Conservation (phyloP, 1,140 invertebrate species). For the Drosophila eugracilis region DNA sequence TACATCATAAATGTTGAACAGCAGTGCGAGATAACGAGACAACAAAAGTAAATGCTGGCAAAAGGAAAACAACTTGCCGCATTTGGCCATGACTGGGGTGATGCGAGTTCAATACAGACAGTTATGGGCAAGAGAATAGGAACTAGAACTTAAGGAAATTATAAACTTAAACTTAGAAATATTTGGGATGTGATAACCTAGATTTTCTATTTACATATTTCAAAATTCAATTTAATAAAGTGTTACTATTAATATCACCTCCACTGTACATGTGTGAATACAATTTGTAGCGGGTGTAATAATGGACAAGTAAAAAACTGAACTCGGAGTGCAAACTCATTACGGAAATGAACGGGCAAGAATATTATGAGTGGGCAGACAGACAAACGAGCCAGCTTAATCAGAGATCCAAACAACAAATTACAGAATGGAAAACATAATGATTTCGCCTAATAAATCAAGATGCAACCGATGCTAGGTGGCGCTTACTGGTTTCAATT, state of each 20-base stretch:
- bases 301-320: conserved; percentile 7
- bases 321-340: conserved; percentile 43
- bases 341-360: conserved; percentile 51
- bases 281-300: conserved; percentile 42
- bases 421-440: conserved; percentile 27
- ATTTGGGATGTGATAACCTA: too few relatives aligned
- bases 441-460: conserved; percentile 39
- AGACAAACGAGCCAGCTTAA: conserved; percentile 11
- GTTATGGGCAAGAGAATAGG: not conserved
- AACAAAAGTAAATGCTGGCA: conserved; percentile 18
- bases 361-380: conserved; percentile 33
- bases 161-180: not conserved
- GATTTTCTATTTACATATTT: too few relatives aligned
- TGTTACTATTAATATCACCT: conserved; percentile 1
- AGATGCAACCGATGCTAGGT: conserved; percentile 46
- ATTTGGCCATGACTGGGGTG: conserved; percentile 56
- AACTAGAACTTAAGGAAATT: too few relatives aligned
- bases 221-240: not conserved
- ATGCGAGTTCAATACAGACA: conserved; percentile 23
- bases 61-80: conserved; percentile 51
- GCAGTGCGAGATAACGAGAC: conserved; percentile 27
- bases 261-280: conserved; percentile 25
- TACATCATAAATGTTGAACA: conserved; percentile 54
- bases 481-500: conserved; percentile 66
- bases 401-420: conserved; percentile 20